These are phyloP conservation scores for Fabriciana adippe DNA, from an alignment of 2,888 invertebrate genomes.

Conservation along the genomic window DNA sequence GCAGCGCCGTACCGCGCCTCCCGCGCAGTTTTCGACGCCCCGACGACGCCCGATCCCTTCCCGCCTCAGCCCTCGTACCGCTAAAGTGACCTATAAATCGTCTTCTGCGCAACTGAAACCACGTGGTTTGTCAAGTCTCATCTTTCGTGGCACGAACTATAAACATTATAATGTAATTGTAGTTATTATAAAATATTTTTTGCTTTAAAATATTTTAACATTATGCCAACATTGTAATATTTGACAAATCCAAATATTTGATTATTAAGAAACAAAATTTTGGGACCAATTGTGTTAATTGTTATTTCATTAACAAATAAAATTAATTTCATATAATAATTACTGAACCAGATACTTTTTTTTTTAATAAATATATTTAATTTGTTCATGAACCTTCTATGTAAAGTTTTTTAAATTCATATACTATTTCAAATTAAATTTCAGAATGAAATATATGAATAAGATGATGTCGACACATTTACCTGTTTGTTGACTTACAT, in stretches of 20 bases:
- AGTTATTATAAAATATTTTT: constrained; percentile 1
- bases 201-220: no score
- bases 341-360: constrained; percentile 1
- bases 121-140: no score
- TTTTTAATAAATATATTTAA: not conserved
- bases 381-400: not conserved
- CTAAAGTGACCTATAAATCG: no score
- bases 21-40: no score
- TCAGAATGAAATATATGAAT: not conserved
- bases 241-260: no score
- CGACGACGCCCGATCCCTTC: no score
- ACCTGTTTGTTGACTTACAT: not conserved
- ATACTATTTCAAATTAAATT: constrained; percentile 7
- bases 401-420: not conserved
- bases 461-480: not conserved
- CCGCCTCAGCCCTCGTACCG: no score
- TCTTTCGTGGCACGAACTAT: no score
- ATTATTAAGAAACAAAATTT: not conserved
- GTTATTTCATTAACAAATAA: not conserved
- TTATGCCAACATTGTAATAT: no score
- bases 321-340: not conserved
- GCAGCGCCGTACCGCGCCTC: no score
- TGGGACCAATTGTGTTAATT: not conserved
- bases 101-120: no score
- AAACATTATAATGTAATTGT: constrained; percentile 3